These are phyloP conservation scores for Pseudomyrmex pallidus DNA, from an alignment of 1,140 invertebrate genomes.

Conservation along the genomic window DNA sequence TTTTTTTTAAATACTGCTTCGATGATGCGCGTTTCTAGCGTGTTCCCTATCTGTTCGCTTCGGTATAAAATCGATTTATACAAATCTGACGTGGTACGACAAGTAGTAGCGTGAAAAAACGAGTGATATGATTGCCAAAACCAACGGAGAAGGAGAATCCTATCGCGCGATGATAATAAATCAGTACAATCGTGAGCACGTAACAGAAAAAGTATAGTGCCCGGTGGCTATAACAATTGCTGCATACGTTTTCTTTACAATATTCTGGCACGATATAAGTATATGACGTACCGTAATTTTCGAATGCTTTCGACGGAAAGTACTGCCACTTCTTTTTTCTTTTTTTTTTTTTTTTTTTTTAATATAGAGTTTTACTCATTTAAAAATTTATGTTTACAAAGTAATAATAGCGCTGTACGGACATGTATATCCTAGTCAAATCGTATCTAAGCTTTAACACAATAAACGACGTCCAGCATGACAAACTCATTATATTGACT, in stretches of 20 bases:
- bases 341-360: background rate
- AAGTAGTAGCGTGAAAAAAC: constrained; percentile 12
- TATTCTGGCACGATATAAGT: constrained; percentile 8
- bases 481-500: too few relatives aligned
- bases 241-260: background rate
- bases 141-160: constrained; percentile 42
- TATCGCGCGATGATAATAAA: constrained; percentile 33
- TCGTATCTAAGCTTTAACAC: too few relatives aligned
- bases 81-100: constrained; percentile 19
- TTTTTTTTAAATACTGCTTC: background rate
- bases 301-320: background rate
- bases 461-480: too few relatives aligned
- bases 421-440: too few relatives aligned
- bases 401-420: too few relatives aligned
- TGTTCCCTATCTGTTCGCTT: background rate
- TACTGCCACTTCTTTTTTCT: background rate
- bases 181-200: background rate
- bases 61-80: constrained; percentile 60
- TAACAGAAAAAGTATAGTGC: constrained; percentile 19
- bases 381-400: background rate
- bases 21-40: background rate
- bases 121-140: constrained; percentile 60
- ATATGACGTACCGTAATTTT: background rate
- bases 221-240: background rate
- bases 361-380: background rate